These are phyloP conservation scores for Patiria miniata DNA, from an alignment of 35 echinoderm and acorn worm genomes.

Conservation along the genomic window DNA sequence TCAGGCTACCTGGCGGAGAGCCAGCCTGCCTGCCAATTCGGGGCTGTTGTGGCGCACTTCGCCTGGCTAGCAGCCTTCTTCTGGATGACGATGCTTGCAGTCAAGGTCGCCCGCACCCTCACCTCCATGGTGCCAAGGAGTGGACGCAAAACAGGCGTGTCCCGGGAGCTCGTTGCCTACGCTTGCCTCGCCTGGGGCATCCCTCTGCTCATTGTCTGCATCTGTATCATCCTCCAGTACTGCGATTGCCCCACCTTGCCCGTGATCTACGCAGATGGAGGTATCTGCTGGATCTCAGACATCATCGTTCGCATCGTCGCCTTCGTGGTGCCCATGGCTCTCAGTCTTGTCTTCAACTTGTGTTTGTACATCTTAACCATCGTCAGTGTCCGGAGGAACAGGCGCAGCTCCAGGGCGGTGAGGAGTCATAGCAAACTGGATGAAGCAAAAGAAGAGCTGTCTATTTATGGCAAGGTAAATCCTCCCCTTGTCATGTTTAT, in stretches of 20 bases:
- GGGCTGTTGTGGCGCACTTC: conserved; percentile 28
- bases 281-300: conserved; percentile 24
- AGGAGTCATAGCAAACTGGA: not conserved
- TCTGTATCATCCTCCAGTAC: conserved; percentile 36
- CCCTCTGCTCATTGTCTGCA: not conserved
- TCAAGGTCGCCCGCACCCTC: conserved; percentile 31
- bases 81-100: conserved; percentile 48
- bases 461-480: conserved; percentile 24
- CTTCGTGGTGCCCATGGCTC: conserved; percentile 22
- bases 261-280: conserved; percentile 12
- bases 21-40: not conserved
- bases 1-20: not conserved
- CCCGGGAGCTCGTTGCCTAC: not conserved
- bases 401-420: not conserved
- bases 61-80: conserved; percentile 44
- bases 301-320: not conserved
- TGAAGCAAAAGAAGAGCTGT: not conserved
- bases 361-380: conserved; percentile 26
- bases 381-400: not conserved
- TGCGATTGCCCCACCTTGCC: conserved; percentile 6
- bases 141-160: too few species aligned
- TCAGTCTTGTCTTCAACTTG: not conserved
- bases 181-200: conserved; percentile 20
- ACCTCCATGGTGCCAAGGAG: not conserved
- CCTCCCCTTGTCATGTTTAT: not conserved